Percentiles rank a stretch among this genome's conserved stretches.
Conservation (phyloP, 2,113 vertebrate genomes). For the Pangasianodon gigas region DNA sequence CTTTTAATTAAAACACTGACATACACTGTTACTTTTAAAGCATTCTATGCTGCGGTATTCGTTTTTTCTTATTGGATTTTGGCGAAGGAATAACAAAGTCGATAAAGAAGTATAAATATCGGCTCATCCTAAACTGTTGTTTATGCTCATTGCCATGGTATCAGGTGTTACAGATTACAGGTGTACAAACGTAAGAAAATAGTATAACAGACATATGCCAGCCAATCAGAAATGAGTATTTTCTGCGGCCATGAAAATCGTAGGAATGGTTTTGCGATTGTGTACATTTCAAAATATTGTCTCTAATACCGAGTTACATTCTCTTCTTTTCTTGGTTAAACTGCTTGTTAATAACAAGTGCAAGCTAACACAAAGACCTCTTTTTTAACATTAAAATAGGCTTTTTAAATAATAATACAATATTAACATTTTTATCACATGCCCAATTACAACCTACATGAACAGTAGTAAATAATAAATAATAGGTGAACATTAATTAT, state of each 20-base stretch:
- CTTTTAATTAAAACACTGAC: background rate
- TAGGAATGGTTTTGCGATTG: too few relatives aligned
- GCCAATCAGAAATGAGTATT: background rate
- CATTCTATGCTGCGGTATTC: background rate
- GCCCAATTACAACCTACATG: background rate
- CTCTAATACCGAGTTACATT: background rate
- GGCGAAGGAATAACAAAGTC: background rate
- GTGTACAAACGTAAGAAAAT: background rate
- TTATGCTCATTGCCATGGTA: background rate
- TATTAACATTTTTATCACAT: background rate
- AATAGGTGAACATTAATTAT: conserved; percentile 2
- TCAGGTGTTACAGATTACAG: background rate
- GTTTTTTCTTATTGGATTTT: background rate
- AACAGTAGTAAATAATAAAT: conserved; percentile 34
- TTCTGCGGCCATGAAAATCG: background rate
- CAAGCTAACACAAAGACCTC: background rate
- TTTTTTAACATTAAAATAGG: background rate
- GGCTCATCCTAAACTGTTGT: too few relatives aligned
- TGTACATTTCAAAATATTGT: background rate
- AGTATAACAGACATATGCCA: background rate
- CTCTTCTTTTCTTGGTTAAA: background rate
- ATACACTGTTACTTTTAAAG: background rate
- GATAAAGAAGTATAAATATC: background rate
- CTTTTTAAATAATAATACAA: background rate
- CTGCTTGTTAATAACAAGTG: background rate